These are phyloP conservation scores for Coregonus suidteri DNA, from an alignment of 2,797 vertebrate genomes.

Conservation along the genomic window DNA sequence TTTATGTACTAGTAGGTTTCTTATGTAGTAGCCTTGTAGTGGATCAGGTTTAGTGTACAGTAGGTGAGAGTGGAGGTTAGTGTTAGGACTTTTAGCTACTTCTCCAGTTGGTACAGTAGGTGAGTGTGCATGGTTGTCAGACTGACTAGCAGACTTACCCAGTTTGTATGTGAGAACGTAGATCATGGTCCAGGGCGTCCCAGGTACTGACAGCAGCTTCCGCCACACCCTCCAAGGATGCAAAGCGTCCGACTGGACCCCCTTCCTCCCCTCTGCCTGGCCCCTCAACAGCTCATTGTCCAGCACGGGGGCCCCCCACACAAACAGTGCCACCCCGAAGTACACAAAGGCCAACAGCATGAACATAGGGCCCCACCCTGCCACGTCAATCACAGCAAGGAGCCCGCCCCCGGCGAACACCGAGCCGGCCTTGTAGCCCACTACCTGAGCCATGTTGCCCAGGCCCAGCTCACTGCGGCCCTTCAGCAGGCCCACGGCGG, in stretches of 20 bases:
- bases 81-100: no score
- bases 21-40: no score
- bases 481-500: conserved; percentile 81
- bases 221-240: conserved; percentile 70
- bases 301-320: conserved; percentile 76
- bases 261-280: conserved; percentile 46
- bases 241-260: conserved; percentile 44
- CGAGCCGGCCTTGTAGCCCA: conserved; percentile 88
- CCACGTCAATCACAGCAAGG: conserved; percentile 78
- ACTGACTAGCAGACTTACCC: conserved; percentile 73
- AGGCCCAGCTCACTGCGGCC: conserved; percentile 80
- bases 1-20: no score
- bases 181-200: conserved; percentile 83
- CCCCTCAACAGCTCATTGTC: conserved; percentile 46
- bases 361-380: conserved; percentile 87
- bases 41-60: no score
- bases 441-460: conserved; percentile 88
- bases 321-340: conserved; percentile 75
- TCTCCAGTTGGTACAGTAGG: no score
- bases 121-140: no score
- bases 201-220: conserved; percentile 80
- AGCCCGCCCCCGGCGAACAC: conserved; percentile 85
- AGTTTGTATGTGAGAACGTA: conserved; percentile 90
- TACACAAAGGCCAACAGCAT: conserved; percentile 79
- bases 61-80: no score